Conservation (phyloP, 1,140 invertebrate species). For the Pseudobourletiella spinata region DNA sequence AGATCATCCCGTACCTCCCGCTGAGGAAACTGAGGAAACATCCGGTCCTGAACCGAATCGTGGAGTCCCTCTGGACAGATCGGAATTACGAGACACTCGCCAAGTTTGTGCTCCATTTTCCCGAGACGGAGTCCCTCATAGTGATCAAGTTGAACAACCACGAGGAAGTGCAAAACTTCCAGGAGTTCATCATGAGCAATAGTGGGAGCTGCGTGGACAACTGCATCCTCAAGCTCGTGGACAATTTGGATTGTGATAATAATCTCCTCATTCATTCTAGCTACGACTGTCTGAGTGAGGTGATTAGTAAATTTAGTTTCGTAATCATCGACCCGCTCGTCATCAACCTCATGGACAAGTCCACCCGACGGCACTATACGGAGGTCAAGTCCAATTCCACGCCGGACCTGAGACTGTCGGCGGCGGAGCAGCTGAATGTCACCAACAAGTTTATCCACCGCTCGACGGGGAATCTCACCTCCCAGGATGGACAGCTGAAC, state of each 20-base stretch:
- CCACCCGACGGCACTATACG: not conserved
- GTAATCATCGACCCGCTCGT: slow-evolving; percentile 1
- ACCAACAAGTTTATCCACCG: not conserved
- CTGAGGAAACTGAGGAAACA: not conserved
- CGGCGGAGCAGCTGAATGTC: not conserved
- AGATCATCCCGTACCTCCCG: not conserved
- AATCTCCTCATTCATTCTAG: not conserved
- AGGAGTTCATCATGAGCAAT: not conserved
- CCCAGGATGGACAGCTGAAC: not conserved
- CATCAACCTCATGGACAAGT: slow-evolving; percentile 7
- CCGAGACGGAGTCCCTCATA: not conserved
- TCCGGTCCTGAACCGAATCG: not conserved
- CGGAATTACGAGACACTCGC: not conserved
- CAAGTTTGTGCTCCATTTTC: slow-evolving; percentile 2
- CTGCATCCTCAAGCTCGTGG: slow-evolving; percentile 64
- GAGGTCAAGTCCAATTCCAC: slow-evolving; percentile 16
- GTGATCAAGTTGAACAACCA: not conserved
- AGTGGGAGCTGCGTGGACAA: slow-evolving; percentile 40
- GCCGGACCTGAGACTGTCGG: slow-evolving; percentile 8
- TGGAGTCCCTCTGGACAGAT: not conserved
- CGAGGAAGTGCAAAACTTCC: slow-evolving; percentile 1
- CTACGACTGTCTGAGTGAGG: slow-evolving; percentile 60
- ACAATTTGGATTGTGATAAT: slow-evolving; percentile 54
- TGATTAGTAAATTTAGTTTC: slow-evolving; percentile 45
- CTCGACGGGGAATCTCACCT: not conserved